Percentiles rank a stretch among this genome's conserved stretches.
phyloP scores from a whole-genome alignment of 2,113 vertebrate species.

The Malurus cyaneus region DNA sequence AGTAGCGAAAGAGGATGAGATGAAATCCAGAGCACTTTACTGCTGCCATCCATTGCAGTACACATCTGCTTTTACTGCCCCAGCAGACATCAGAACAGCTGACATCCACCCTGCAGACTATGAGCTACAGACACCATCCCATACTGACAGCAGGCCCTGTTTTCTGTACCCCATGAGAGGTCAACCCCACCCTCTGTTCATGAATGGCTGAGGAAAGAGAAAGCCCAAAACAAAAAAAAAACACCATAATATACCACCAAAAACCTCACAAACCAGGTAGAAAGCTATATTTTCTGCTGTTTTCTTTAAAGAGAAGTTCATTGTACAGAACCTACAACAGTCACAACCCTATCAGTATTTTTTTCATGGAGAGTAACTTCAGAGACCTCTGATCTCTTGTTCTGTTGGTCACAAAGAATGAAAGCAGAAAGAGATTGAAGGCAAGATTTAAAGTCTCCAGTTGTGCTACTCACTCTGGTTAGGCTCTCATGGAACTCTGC shows the following conservation, averaged over 20 bases:
- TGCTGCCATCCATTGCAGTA: fast-evolving
- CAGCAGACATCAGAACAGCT: neutral
- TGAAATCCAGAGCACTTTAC: neutral
- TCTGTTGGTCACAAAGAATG: neutral
- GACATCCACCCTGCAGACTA: fast-evolving
- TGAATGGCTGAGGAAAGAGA: neutral
- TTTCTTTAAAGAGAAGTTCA: neutral
- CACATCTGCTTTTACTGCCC: neutral
- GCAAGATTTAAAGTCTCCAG: neutral
- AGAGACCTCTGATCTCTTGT: neutral
- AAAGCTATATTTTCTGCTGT: neutral
- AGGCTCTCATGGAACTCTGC: neutral
- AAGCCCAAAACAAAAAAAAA: neutral
- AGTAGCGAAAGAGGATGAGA: neutral
- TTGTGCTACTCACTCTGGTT: neutral
- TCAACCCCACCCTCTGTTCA: neutral
- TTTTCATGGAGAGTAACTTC: neutral
- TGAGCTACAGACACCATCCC: fast-evolving
- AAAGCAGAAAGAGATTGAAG: neutral
- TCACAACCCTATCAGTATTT: neutral
- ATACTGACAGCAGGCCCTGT: neutral
- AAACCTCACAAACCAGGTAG: neutral
- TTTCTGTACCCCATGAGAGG: too few species aligned
- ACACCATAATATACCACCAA: neutral
- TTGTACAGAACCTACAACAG: neutral